Evolutionary conservation across 2,113 vertebrate species (phyloP).

Genomic region (Entosphenus tridentatus): DNA sequence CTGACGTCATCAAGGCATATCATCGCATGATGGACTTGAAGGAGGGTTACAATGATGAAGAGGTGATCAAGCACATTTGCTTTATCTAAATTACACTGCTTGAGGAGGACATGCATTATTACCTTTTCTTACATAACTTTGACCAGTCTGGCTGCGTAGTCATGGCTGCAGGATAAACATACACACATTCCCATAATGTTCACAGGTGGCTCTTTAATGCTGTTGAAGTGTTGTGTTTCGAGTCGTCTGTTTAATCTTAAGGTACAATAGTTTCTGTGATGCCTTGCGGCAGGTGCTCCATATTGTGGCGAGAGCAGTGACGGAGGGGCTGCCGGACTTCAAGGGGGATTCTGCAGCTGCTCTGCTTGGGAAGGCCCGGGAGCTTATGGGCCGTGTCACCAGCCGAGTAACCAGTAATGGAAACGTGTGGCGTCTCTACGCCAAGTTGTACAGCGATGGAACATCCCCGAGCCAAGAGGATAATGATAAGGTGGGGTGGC

Average conservation of each 20-base stretch:
- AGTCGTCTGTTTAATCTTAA: no score
- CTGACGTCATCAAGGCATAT: slow-evolving; percentile 68
- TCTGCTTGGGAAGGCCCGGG: slow-evolving; percentile 36
- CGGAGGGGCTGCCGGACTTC: slow-evolving; percentile 30
- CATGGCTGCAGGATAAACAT: no score
- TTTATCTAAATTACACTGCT: no score
- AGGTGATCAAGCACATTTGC: slow-evolving; percentile 29
- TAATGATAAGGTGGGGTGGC: slow-evolving; percentile 41
- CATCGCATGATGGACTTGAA: slow-evolving; percentile 72
- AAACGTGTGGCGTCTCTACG: slow-evolving; percentile 59
- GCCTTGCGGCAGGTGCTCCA: slow-evolving; percentile 35
- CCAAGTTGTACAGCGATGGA: slow-evolving; percentile 41
- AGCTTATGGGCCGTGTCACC: slow-evolving; percentile 59
- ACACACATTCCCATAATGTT: no score
- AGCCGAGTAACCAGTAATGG: slow-evolving; percentile 45
- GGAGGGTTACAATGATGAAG: slow-evolving; percentile 67
- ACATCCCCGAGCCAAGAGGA: slow-evolving; percentile 31
- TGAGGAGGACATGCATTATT: no score
- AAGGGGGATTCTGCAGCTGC: slow-evolving; percentile 23
- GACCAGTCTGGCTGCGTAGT: no score
- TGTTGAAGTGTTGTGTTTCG: no score
- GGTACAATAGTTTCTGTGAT: no score
- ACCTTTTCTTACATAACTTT: no score
- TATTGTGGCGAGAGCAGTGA: slow-evolving; percentile 46
- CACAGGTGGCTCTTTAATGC: no score